Conservation (phyloP, 2,113 vertebrate species). For the Ciconia maguari region DNA sequence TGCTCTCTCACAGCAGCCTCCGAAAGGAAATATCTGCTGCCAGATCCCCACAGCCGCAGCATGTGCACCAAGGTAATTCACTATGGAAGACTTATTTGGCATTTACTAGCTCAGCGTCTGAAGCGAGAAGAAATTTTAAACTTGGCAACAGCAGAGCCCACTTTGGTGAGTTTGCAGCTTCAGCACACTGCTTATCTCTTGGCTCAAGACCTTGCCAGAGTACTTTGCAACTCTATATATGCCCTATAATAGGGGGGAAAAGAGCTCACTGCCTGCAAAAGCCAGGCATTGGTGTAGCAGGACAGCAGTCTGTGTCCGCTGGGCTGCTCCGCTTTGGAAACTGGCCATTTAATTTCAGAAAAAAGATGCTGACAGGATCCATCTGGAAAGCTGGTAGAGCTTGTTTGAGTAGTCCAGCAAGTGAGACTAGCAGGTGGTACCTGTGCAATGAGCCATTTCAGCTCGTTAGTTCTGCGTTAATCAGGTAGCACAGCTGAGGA, state of each 20-base stretch:
- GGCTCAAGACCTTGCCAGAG: conserved; percentile 5
- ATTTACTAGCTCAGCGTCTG: background rate
- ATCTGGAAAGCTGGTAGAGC: conserved; percentile 10
- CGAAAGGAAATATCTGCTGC: accelerated
- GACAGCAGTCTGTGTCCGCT: background rate
- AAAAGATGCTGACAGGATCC: conserved; percentile 32
- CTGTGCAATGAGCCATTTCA: background rate
- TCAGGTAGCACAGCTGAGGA: background rate
- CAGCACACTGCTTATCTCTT: conserved; percentile 8
- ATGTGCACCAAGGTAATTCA: background rate
- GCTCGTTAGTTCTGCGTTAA: background rate
- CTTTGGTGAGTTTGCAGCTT: conserved; percentile 21
- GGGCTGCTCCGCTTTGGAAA: background rate
- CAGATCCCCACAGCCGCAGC: background rate
- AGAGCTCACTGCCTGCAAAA: background rate
- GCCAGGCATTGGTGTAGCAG: background rate
- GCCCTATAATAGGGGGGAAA: background rate
- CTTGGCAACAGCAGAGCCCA: conserved; percentile 7
- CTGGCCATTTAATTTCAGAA: background rate
- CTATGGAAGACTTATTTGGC: background rate
- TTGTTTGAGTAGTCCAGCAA: background rate
- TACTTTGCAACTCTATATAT: background rate
- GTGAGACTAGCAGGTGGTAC: conserved; percentile 19
- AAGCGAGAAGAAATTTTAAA: background rate
- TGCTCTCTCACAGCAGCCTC: background rate